Evolutionary conservation across 2,797 vertebrate genomes (phyloP).

Genomic region (Buphagus erythrorhynchus): DNA sequence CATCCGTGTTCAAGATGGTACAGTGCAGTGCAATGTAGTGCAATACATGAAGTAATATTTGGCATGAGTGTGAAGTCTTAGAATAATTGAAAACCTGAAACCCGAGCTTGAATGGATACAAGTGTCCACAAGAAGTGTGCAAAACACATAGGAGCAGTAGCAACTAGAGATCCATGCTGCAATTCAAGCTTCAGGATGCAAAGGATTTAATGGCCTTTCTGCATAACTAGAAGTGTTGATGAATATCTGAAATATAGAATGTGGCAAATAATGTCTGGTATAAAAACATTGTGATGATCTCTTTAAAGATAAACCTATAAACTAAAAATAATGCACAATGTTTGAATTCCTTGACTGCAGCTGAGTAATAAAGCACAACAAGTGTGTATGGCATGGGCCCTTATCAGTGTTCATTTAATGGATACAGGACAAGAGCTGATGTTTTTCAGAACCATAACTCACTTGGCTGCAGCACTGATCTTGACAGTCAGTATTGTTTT

Average conservation of each 20-base stretch:
- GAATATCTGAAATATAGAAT: neutral
- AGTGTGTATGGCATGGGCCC: neutral
- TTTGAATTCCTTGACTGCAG: neutral
- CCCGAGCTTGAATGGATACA: neutral
- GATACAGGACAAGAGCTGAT: neutral
- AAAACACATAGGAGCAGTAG: neutral
- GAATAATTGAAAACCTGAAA: neutral
- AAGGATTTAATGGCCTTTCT: neutral
- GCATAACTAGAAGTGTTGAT: neutral
- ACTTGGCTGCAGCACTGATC: neutral
- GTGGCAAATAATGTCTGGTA: neutral
- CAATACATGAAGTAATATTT: neutral
- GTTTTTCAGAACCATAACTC: neutral
- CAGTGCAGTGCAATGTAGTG: neutral
- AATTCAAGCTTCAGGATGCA: neutral
- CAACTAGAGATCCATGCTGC: fast-evolving
- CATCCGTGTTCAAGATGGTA: neutral
- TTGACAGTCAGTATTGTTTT: slow-evolving; percentile 15
- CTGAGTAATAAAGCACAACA: neutral
- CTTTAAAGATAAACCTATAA: neutral
- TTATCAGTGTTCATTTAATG: neutral
- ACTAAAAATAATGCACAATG: neutral
- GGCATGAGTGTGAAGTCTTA: neutral
- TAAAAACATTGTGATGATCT: neutral
- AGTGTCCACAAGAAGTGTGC: neutral